Evolutionary conservation across 1,140 invertebrate genomes (phyloP).

Genomic region (Oreohelix idahoensis): DNA sequence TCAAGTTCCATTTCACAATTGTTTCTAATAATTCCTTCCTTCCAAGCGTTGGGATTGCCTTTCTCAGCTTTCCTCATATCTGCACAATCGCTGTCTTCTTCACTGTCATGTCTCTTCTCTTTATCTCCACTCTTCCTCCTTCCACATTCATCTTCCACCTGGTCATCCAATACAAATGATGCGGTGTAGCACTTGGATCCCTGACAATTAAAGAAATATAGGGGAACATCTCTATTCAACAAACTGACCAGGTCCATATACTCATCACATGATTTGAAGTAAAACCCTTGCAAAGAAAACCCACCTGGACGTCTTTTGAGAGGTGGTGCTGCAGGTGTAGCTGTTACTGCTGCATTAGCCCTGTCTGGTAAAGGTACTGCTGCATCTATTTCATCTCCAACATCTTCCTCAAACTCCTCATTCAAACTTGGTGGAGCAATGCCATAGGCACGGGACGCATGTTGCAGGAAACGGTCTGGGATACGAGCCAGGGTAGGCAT

Average conservation of each 20-base stretch:
- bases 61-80: too few relatives aligned
- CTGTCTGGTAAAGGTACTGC: not conserved
- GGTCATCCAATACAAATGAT: not conserved
- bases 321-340: not conserved
- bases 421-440: not conserved
- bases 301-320: slow-evolving; percentile 23
- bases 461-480: slow-evolving; percentile 48
- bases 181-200: slow-evolving; percentile 18
- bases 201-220: slow-evolving; percentile 21
- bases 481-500: slow-evolving; percentile 39
- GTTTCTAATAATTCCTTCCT: too few relatives aligned
- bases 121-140: not conserved
- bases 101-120: not conserved
- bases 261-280: not conserved
- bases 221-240: not conserved
- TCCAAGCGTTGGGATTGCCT: too few relatives aligned
- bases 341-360: not conserved
- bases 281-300: slow-evolving; percentile 17
- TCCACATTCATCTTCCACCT: not conserved
- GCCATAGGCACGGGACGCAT: slow-evolving; percentile 11
- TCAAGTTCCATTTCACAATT: too few relatives aligned
- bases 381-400: not conserved
- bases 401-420: not conserved
- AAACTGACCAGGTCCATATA: slow-evolving; percentile 26
- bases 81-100: too few relatives aligned